A percentile compares a stretch with the other conserved stretches of the same genome.
phyloP scores from a whole-genome alignment of 1,140 invertebrate species.

The Mercenaria mercenaria region DNA sequence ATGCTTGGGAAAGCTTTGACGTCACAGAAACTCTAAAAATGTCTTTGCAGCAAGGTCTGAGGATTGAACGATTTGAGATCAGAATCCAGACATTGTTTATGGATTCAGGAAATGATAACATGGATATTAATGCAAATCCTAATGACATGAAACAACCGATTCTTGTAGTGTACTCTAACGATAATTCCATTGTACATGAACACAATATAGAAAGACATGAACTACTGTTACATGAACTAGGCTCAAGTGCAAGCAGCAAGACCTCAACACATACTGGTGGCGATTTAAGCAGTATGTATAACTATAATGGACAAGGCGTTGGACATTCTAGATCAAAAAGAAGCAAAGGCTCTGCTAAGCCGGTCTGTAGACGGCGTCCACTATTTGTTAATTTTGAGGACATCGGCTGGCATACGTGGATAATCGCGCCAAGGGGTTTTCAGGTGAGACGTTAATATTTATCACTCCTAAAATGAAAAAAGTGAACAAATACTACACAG shows the following conservation, averaged over 20 bases:
- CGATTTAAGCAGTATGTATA: constrained; percentile 42
- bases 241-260: background rate
- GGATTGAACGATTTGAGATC: constrained; percentile 73
- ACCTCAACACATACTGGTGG: background rate
- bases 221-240: constrained; percentile 73
- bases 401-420: constrained; percentile 99
- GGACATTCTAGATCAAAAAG: constrained; percentile 62
- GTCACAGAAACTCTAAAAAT: constrained; percentile 41
- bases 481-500: no score
- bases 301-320: background rate
- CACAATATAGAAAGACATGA: constrained; percentile 73
- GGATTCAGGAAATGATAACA: constrained; percentile 57
- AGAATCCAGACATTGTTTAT: constrained; percentile 77
- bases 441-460: constrained; percentile 87
- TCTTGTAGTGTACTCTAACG: constrained; percentile 80
- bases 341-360: constrained; percentile 42
- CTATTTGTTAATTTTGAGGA: constrained; percentile 98
- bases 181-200: constrained; percentile 69
- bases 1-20: constrained; percentile 65
- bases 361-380: constrained; percentile 91
- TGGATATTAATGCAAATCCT: constrained; percentile 88
- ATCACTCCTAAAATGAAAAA: no score
- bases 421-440: constrained; percentile 98
- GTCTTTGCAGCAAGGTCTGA: constrained; percentile 18
- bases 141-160: constrained; percentile 78